Evolutionary conservation across 2,888 invertebrate species (phyloP).

Genomic region (Heliothis peltigera): DNA sequence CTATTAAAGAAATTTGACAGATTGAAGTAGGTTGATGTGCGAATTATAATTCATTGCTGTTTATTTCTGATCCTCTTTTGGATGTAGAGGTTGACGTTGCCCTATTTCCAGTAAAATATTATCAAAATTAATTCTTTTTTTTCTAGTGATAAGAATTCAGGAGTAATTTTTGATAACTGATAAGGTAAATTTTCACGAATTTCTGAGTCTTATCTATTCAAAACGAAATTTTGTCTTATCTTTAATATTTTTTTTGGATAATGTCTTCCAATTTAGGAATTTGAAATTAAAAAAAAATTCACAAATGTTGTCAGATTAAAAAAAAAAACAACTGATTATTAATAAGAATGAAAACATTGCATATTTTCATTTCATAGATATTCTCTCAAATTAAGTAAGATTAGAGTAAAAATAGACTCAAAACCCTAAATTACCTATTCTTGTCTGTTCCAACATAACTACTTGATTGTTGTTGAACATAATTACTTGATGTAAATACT

Average conservation of each 20-base stretch:
- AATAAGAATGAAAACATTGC: conserved; percentile 1
- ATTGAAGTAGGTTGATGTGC: no score
- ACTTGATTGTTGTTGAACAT: no score
- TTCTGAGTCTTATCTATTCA: conserved; percentile 9
- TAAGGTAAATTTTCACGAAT: conserved; percentile 26
- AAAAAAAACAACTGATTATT: conserved; percentile 26
- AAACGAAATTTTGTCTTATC: neutral
- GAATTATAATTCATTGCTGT: no score
- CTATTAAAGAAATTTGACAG: no score
- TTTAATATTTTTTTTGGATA: conserved; percentile 20
- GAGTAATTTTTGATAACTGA: conserved; percentile 16
- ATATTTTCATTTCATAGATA: neutral
- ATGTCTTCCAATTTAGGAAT: conserved; percentile 51
- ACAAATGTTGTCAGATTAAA: conserved; percentile 3
- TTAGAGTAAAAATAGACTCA: neutral
- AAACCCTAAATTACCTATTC: no score
- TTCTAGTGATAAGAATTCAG: neutral
- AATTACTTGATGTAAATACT: no score
- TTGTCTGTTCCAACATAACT: no score
- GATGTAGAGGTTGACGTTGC: neutral
- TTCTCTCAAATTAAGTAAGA: neutral
- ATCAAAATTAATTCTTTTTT: neutral
- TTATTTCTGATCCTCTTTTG: no score
- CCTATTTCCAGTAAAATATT: conserved; percentile 21
- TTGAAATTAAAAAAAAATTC: conserved; percentile 34